Percentiles rank a stretch among this genome's conserved stretches.
phyloP scores from a whole-genome alignment of 1,140 invertebrate species.

The Lasioglossum albipes region DNA sequence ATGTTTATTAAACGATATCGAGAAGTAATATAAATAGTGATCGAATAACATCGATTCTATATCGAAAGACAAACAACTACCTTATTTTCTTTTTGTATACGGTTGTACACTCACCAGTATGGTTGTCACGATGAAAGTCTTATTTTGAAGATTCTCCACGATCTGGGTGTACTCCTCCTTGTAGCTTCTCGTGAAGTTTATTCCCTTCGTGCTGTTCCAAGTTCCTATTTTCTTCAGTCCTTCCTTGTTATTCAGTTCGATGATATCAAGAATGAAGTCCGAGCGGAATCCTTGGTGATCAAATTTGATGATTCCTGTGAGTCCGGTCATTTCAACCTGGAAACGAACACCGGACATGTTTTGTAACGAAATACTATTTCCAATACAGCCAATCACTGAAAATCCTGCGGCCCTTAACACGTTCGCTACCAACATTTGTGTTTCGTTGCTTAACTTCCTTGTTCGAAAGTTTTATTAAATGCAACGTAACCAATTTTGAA shows the following conservation, averaged over 20 bases:
- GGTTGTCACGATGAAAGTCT: constrained; percentile 94
- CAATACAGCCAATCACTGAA: no score
- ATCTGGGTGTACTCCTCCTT: constrained; percentile 91
- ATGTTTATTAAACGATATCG: no score
- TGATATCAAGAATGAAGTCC: constrained; percentile 94
- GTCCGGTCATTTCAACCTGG: constrained; percentile 93
- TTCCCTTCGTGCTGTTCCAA: constrained; percentile 93
- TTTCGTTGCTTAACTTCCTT: no score
- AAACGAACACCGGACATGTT: constrained; percentile 6
- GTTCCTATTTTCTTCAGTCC: constrained; percentile 91
- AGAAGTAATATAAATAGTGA: no score
- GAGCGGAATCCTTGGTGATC: constrained; percentile 95
- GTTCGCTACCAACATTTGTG: no score
- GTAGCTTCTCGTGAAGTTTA: constrained; percentile 94
- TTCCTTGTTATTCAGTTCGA: constrained; percentile 89
- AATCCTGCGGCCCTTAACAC: no score
- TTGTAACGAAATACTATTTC: no score
- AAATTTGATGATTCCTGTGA: constrained; percentile 96
- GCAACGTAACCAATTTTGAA: no score
- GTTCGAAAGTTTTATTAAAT: no score
- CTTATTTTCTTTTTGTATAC: neutral
- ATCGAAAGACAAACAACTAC: no score
- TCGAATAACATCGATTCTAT: no score
- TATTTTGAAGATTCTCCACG: constrained; percentile 93
- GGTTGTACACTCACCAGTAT: constrained; percentile 87